Evolutionary conservation across 2,113 vertebrate genomes (phyloP).

Genomic region (Limnothrissa miodon): DNA sequence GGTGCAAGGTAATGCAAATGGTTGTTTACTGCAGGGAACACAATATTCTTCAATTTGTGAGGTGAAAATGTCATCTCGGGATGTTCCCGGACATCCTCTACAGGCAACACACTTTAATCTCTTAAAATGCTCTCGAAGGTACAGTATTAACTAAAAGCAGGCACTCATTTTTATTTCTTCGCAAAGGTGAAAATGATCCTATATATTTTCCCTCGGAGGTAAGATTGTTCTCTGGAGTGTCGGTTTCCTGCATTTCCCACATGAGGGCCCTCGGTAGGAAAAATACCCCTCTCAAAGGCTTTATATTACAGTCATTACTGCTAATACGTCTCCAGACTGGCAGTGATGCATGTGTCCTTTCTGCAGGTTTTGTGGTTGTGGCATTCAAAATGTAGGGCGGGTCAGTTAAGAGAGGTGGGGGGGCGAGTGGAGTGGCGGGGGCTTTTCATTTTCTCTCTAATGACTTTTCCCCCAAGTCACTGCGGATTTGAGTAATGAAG

Average conservation of each 20-base stretch:
- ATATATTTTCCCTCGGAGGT: constrained; percentile 34
- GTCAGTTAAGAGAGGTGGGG: constrained; percentile 17
- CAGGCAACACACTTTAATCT: not conserved
- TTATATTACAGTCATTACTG: constrained; percentile 48
- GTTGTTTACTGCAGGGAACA: not conserved
- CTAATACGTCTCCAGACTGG: constrained; percentile 53
- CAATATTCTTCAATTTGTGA: not conserved
- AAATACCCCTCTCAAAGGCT: constrained; percentile 45
- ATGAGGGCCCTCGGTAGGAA: constrained; percentile 41
- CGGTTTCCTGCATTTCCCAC: constrained; percentile 53
- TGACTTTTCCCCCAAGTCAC: constrained; percentile 37
- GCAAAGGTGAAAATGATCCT: not conserved
- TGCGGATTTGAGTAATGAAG: constrained; percentile 22
- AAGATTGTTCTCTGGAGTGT: constrained; percentile 52
- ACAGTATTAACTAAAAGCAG: too few species aligned
- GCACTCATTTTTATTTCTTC: too few species aligned
- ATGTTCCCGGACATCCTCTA: not conserved
- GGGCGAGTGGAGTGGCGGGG: not conserved
- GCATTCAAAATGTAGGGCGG: constrained; percentile 50
- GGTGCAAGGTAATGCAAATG: not conserved
- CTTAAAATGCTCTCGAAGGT: not conserved
- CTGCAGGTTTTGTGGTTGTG: not conserved
- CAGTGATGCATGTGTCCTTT: constrained; percentile 51
- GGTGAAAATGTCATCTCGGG: not conserved
- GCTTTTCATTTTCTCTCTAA: constrained; percentile 41